Conservation (phyloP, 2,888 invertebrate genomes). For the Hirtodrosophila cameraria region DNA sequence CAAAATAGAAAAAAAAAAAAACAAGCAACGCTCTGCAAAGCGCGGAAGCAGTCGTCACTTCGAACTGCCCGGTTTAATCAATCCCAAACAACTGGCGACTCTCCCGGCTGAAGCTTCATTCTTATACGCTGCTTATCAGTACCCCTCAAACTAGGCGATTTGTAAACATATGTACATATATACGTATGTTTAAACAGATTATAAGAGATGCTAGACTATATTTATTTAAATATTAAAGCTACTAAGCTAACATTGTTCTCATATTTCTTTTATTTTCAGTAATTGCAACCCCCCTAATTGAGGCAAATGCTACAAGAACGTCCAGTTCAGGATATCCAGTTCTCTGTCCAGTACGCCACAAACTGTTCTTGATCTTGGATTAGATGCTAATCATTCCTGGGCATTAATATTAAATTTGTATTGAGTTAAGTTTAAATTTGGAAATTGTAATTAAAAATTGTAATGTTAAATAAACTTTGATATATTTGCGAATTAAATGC, state of each 20-base stretch:
- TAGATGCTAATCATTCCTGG: not conserved
- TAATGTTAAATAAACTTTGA: not conserved
- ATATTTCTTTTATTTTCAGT: conserved; percentile 29
- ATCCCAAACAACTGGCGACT: conserved; percentile 22
- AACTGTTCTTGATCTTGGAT: not conserved
- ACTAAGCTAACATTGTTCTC: no score
- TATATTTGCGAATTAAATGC: conserved; percentile 1
- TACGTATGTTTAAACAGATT: conserved; percentile 6
- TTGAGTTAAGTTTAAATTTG: no score
- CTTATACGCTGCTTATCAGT: conserved; percentile 41
- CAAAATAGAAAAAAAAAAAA: no score
- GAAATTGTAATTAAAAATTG: not conserved
- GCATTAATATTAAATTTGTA: no score
- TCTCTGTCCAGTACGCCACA: no score
- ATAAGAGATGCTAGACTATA: no score
- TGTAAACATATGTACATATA: no score
- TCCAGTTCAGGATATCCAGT: not conserved
- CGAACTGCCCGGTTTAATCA: conserved; percentile 21
- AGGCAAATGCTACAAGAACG: not conserved
- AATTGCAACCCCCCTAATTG: not conserved
- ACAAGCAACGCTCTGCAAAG: conserved; percentile 7
- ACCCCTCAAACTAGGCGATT: no score
- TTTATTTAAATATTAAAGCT: no score
- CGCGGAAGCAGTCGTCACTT: not conserved
- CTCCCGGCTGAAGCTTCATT: not conserved